Conservation (phyloP, 1,140 invertebrate genomes). For the Patella vulgata region DNA sequence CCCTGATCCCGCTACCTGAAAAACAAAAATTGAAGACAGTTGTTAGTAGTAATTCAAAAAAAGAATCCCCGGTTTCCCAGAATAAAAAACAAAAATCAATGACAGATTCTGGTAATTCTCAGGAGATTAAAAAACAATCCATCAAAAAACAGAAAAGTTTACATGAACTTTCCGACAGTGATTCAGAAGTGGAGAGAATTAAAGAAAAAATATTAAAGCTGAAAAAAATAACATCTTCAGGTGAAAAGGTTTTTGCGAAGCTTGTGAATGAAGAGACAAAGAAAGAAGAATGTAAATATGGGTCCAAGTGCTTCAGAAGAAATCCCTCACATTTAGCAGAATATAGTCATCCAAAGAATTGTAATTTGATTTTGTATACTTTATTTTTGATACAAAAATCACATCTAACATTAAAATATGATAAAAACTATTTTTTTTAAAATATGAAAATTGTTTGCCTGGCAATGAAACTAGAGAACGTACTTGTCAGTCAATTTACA, state of each 20-base stretch:
- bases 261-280: constrained; percentile 4
- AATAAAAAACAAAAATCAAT: background rate
- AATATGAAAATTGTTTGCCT: too few species aligned
- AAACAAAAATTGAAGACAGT: background rate
- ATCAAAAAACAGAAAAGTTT: background rate
- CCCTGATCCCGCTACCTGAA: background rate
- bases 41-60: background rate
- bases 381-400: too few species aligned
- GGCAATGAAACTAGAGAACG: too few species aligned
- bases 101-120: background rate
- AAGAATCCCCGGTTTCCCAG: background rate
- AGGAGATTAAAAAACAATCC: background rate
- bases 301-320: constrained; percentile 52
- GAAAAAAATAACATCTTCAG: background rate
- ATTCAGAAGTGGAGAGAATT: background rate
- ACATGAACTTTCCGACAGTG: constrained; percentile 7
- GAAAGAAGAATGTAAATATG: constrained; percentile 47
- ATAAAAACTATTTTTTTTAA: too few species aligned
- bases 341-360: constrained; percentile 43
- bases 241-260: too few species aligned
- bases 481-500: too few species aligned
- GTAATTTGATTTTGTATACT: background rate
- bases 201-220: constrained; percentile 16
- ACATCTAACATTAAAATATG: too few species aligned
- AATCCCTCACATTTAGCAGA: constrained; percentile 51